phyloP scores from a whole-genome alignment of 2,797 vertebrate genomes.

The Gymnocypris eckloni region DNA sequence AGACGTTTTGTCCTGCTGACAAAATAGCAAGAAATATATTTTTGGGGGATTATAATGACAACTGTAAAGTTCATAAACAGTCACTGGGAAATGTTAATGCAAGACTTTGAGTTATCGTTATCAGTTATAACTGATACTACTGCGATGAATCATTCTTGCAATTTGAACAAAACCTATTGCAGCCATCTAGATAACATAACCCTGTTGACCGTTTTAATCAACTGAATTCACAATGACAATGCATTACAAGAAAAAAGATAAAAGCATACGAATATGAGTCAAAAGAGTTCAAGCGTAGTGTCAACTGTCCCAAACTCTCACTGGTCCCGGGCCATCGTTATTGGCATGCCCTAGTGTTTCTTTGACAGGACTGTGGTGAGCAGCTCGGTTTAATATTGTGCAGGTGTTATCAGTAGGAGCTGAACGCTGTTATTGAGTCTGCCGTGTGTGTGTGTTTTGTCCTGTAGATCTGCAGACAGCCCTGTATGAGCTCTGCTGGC shows the following conservation, averaged over 20 bases:
- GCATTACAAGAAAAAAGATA: not conserved
- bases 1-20: not conserved
- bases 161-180: not conserved
- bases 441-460: constrained; percentile 5
- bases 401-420: not conserved
- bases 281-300: not conserved
- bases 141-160: not conserved
- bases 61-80: not conserved
- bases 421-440: not conserved
- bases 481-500: constrained; percentile 93
- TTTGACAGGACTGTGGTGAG: not conserved
- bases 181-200: not conserved
- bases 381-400: not conserved
- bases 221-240: not conserved
- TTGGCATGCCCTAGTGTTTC: not conserved
- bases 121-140: not conserved
- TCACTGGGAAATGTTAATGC: not conserved
- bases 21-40: too few relatives aligned
- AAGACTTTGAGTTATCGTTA: not conserved
- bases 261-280: not conserved
- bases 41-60: too few relatives aligned
- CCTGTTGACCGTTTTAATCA: too few relatives aligned
- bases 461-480: constrained; percentile 89
- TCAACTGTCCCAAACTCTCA: not conserved
- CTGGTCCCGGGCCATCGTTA: not conserved